Evolutionary conservation across 1,140 invertebrate species (phyloP).

Genomic region (Physella acuta): DNA sequence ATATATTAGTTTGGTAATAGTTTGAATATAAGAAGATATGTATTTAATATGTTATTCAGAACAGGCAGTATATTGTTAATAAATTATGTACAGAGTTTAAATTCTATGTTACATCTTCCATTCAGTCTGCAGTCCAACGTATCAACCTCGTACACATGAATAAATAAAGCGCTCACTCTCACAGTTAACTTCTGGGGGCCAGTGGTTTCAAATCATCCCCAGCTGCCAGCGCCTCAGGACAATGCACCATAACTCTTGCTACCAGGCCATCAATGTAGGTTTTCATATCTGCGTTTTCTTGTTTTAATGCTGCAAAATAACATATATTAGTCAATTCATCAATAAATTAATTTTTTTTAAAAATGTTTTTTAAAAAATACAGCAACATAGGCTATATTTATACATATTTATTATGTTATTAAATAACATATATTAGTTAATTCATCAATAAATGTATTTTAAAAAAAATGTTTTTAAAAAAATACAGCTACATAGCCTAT

Average conservation of each 20-base stretch:
- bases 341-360: neutral
- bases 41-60: too few relatives aligned
- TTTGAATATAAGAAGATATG: too few relatives aligned
- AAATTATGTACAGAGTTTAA: too few relatives aligned
- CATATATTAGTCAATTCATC: neutral
- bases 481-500: neutral
- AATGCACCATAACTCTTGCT: slow-evolving; percentile 47
- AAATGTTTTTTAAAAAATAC: neutral
- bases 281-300: slow-evolving; percentile 50
- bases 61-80: too few relatives aligned
- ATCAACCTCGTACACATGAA: too few relatives aligned
- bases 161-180: too few relatives aligned
- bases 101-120: too few relatives aligned
- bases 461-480: neutral
- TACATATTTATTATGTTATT: slow-evolving; percentile 40
- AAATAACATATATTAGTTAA: slow-evolving; percentile 9
- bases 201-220: slow-evolving; percentile 35
- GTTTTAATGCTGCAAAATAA: slow-evolving; percentile 44
- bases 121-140: too few relatives aligned
- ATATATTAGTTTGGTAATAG: too few relatives aligned
- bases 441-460: neutral
- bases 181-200: neutral
- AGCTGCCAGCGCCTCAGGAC: slow-evolving; percentile 48
- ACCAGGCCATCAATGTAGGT: slow-evolving; percentile 51
- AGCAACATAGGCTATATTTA: neutral